Evolutionary conservation across 2,113 vertebrate genomes (phyloP), one percentile per base, ranked within the genome.

Genomic region (Oenanthe oenanthe): DNA sequence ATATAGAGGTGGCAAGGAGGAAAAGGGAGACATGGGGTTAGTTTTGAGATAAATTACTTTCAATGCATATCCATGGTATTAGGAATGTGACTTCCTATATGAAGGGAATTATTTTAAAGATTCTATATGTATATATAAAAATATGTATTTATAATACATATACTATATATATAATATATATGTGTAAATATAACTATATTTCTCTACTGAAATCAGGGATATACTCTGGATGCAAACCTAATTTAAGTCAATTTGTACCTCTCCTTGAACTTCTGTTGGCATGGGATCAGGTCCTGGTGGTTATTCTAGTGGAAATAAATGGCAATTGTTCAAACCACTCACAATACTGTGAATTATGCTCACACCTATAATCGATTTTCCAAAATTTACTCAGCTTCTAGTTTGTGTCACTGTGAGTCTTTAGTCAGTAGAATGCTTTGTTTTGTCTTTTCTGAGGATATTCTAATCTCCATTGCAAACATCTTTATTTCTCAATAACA

Each of bases 1-100:
- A 42, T 17, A 28, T 4, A 10, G 7, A 25, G 13, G 8, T 40
- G 47, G 19, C 0, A 0, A 70, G 60, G 31, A 74, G 17, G 19
- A 74, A 65, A 81, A 28, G 22, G 17, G 20, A 70, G 8, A 9
- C 17, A 12, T 28, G 6, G 31, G 12, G 3, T 54, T 47, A 17
- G 6, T 72, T 54, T 42, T 57, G 7, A 48, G 43, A 45, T 71
- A 17, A 80, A 42, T 62, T 38, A 4, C 8, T 89, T 81, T 74
- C 48, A 36, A 0, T 58, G 22, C 13, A 18, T 40, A 47, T 12
- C 14, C 17, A 6, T 56, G n/a, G n/a, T 45, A 8, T 36, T 34
- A 32, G 54, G 5, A 38, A 58, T 24, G 13, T 34, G 50, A 31
- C 16, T 66, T 77, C 25, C 34, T 31, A 40, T 19, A 8, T 38